A percentile compares a stretch with the other conserved stretches of the same genome.
phyloP scores from a whole-genome alignment of 2,113 vertebrate genomes.

The Macaca nemestrina region DNA sequence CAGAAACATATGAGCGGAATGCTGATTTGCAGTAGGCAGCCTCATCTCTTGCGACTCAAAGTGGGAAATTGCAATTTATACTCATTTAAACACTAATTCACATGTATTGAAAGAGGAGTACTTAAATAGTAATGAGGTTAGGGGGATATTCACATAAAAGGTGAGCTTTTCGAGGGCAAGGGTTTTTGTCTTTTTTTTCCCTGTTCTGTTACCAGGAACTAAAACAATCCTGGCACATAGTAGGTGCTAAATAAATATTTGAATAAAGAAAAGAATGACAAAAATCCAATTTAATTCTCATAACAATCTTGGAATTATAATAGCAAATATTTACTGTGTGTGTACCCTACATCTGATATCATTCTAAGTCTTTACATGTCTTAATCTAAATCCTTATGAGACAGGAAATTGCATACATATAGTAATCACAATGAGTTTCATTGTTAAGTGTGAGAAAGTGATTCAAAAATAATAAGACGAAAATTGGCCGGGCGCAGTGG shows the following conservation, averaged over 20 bases:
- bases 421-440: not conserved
- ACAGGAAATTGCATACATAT: not conserved
- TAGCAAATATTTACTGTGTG: not conserved
- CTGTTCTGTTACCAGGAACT: not conserved
- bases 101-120: not conserved
- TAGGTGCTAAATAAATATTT: not conserved
- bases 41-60: not conserved
- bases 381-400: not conserved
- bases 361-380: not conserved
- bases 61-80: not conserved
- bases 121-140: not conserved
- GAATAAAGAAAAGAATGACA: not conserved
- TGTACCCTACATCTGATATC: not conserved
- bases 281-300: not conserved
- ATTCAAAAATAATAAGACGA: not conserved
- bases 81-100: not conserved
- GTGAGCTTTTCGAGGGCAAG: not conserved
- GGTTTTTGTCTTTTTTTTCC: not conserved
- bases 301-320: not conserved
- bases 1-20: not conserved
- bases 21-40: not conserved
- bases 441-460: not conserved
- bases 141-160: not conserved
- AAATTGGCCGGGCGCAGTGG: no score
- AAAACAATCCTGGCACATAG: not conserved